Evolutionary conservation across 92 coral and sea anemone genomes (phyloP), one percentile per base, ranked within the genome.

Genomic region (Montipora capitata): DNA sequence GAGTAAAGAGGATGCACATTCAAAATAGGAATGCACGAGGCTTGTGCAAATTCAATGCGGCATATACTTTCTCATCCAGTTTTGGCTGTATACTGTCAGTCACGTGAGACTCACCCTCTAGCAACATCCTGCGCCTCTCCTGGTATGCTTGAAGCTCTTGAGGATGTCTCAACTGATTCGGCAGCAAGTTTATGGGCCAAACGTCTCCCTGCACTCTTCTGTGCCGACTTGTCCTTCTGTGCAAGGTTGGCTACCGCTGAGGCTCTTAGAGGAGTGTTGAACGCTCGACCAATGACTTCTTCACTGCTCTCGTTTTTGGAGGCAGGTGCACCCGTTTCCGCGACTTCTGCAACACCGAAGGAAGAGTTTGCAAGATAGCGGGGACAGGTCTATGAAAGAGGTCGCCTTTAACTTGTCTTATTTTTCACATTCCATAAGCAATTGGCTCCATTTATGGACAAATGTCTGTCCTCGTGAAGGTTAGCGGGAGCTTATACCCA

Each of bases 221-320:
- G 94, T 4, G 94, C 82, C 17, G 98, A 75, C 65, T 90, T 86
- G 68, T 92, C 98, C 78, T 96, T 96, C 77, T 93, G 91, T 35
- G 99, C 99, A 40, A 98, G 85, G 74, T 62, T 92, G 41, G 99
- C 98, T n/a, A 82, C 98, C 12, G 99, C 99, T 58, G 96, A 88
- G 4, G 99, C 98, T 75, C 99, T 93, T 45, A 96, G 96, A 61
- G 99, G 99, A 0, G 99, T 98, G 10, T 94, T 96, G 72, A 98
- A 98, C 38, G 94, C 83, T 71, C 98, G 92, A 71, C 98, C 99
- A 75, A 98, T 96, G 16, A 94, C 99, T 17, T 96, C 98, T 16
- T 94, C 69, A 6, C 84, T 74, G 57, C 89, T 44, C 6, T 83
- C 83, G 40, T 78, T 65, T 75, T 82, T 86, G 68, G 92, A 67